Evolutionary conservation across 92 coral and sea anemone genomes (phyloP).

Genomic region (Chrysogorgia sp.): DNA sequence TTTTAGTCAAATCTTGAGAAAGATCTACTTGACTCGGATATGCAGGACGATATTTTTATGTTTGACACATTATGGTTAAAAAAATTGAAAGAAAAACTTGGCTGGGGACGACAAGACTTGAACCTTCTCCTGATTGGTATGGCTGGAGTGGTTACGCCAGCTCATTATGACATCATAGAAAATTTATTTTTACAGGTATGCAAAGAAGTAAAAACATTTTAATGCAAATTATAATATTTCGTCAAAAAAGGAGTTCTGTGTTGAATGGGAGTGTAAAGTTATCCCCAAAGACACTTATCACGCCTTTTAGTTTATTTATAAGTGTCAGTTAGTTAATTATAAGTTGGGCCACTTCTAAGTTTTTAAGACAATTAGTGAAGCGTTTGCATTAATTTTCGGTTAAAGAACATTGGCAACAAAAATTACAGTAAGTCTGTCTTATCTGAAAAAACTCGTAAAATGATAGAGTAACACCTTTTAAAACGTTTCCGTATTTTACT

Average conservation of each 20-base stretch:
- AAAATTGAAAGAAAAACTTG: constrained; percentile 52
- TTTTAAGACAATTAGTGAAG: too few relatives aligned
- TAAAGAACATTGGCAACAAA: too few relatives aligned
- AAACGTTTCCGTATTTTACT: too few relatives aligned
- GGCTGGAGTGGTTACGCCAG: constrained; percentile 61
- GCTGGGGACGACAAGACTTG: constrained; percentile 50
- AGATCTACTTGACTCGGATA: constrained; percentile 51
- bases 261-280: too few relatives aligned
- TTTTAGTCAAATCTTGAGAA: constrained; percentile 52
- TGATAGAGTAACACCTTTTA: too few relatives aligned
- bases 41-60: constrained; percentile 62
- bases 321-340: too few relatives aligned
- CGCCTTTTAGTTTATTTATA: too few relatives aligned
- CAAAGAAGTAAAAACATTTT: neutral
- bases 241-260: neutral
- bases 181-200: constrained; percentile 58
- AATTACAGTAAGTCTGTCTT: too few relatives aligned
- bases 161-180: constrained; percentile 60
- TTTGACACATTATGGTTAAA: constrained; percentile 55
- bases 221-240: neutral
- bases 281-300: too few relatives aligned
- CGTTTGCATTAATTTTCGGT: too few relatives aligned
- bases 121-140: constrained; percentile 56
- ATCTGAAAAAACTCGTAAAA: too few relatives aligned
- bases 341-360: too few relatives aligned